Evolutionary conservation across 64 coral and sea anemone species (phyloP).

Genomic region (Orbicella faveolata): DNA sequence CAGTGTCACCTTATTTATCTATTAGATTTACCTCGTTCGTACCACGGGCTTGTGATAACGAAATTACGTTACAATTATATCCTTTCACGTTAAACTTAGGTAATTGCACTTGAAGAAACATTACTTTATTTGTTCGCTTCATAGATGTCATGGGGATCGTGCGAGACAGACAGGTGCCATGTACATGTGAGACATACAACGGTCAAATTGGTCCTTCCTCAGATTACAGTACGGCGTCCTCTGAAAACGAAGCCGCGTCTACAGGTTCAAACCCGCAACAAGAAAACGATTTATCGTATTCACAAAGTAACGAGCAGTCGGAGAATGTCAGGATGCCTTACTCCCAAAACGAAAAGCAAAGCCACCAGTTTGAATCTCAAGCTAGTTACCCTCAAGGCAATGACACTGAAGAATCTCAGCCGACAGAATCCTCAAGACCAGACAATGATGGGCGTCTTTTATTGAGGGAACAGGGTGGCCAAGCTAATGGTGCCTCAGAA

Average conservation of each 20-base stretch:
- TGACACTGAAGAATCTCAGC: neutral
- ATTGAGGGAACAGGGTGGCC: neutral
- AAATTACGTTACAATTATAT: too few relatives aligned
- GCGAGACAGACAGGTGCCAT: constrained; percentile 13
- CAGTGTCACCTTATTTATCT: too few relatives aligned
- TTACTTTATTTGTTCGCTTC: neutral
- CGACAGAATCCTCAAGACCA: neutral
- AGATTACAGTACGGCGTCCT: neutral
- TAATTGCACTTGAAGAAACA: neutral
- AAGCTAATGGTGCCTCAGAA: neutral
- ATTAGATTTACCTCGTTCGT: too few relatives aligned
- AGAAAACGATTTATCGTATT: neutral
- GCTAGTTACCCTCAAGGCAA: neutral
- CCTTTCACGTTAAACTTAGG: too few relatives aligned
- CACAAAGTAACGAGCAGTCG: neutral
- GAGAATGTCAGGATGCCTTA: neutral
- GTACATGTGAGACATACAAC: constrained; percentile 31
- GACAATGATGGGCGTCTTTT: neutral
- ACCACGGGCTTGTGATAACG: too few relatives aligned
- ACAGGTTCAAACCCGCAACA: neutral
- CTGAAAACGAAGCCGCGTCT: neutral
- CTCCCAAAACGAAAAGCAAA: neutral
- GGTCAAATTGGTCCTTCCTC: neutral
- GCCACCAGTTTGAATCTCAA: neutral
- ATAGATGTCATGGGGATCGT: constrained; percentile 41